Evolutionary conservation across 2,797 vertebrate genomes (phyloP).

Genomic region (Phaenicophaeus curvirostris): DNA sequence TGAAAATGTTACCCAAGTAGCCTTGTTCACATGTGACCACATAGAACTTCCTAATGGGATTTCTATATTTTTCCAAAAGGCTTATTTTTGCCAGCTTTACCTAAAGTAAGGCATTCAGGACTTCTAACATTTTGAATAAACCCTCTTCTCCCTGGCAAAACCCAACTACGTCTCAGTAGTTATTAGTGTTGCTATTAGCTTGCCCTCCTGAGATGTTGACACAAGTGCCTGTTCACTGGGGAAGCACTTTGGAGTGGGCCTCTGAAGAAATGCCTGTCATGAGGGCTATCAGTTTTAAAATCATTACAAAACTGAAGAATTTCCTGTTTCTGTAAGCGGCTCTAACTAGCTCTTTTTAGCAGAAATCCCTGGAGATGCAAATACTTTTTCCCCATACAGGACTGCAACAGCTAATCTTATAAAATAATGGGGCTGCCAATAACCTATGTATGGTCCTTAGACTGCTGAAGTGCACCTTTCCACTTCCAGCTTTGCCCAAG

Average conservation of each 20-base stretch:
- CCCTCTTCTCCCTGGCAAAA: not conserved
- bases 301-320: conserved; percentile 12
- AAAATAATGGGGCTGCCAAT: not conserved
- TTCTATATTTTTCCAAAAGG: not conserved
- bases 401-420: not conserved
- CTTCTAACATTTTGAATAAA: not conserved
- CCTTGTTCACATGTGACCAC: not conserved
- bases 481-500: not conserved
- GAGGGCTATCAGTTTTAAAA: not conserved
- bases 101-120: not conserved
- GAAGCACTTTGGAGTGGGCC: not conserved
- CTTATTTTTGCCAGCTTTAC: not conserved
- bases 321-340: not conserved
- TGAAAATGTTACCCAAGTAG: not conserved
- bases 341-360: not conserved
- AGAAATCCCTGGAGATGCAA: not conserved
- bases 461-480: not conserved
- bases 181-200: not conserved
- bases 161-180: not conserved
- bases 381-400: not conserved
- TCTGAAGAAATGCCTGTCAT: not conserved
- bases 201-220: not conserved
- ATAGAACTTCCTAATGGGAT: not conserved
- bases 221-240: not conserved
- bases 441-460: not conserved